Base-by-base conservation (phyloP, 2,888 invertebrate species). In the Callinectes sapidus region DNA sequence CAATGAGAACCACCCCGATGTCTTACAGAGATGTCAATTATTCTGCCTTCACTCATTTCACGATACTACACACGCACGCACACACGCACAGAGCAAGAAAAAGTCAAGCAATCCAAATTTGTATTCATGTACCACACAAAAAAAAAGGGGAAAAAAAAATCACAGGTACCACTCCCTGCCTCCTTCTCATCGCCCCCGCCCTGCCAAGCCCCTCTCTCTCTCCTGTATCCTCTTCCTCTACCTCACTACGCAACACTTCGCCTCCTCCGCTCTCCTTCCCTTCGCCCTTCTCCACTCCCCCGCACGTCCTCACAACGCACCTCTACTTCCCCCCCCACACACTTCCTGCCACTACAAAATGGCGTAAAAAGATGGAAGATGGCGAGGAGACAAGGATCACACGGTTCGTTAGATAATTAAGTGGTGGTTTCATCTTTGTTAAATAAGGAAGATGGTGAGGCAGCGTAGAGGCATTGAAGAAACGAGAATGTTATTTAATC, bases 241-340 rank as follows among this genome's bases (percentile, higher is more conserved):
- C 10, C 8, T n/a, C 8, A 71, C 71, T 71, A 23, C 28, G n/a
- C 71, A 71, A 71, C 71, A 71, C n/a, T 71, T 28, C 71, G 18
- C 61, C 61, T 61, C 61, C 61, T 61, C 61, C 61, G 5, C 23
- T 61, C 28, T n/a, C 71, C 71, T 28, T 71, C 28, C 71, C 71
- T 71, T 71, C 71, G 71, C 71, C 71, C 71, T 71, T 71, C n/a
- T n/a, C 71, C 71, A 71, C 71, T 10, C 71, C 71, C n/a, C 71
- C 71, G 8, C 71, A 71, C 71, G 71, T 71, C 71, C 28, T 28
- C 71, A 23, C 10, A 18, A 71, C 10, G n/a, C 71, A 28, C n/a
- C 71, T 71, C 1, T 71, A 28, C 28, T 39, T 39, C 39, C 39
- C 5, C 5, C 39, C 39, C 5, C 2, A 71, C n/a, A 3, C 8